phyloP scores from a whole-genome alignment of 2,888 invertebrate species.

The Pecten maximus region DNA sequence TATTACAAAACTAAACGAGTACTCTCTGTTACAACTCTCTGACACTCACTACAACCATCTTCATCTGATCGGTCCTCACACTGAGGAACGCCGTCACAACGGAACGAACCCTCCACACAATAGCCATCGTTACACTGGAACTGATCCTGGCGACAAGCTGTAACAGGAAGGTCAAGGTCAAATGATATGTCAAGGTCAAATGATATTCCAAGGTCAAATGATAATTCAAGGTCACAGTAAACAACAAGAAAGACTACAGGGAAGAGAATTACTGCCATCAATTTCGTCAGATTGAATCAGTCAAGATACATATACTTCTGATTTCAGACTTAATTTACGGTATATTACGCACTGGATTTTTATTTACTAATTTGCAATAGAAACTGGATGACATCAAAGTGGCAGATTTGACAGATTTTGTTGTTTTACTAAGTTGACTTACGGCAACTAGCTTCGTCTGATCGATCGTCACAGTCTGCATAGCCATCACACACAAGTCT shows the following conservation, averaged over 20 bases:
- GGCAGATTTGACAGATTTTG: neutral
- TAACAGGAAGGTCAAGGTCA: neutral
- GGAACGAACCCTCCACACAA: slow-evolving; percentile 64
- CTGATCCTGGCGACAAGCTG: slow-evolving; percentile 65
- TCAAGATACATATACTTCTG: too few species aligned
- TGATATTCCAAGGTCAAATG: too few species aligned
- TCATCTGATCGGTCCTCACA: slow-evolving; percentile 76
- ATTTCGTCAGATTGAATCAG: too few species aligned
- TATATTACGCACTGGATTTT: too few species aligned
- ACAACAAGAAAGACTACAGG: too few species aligned
- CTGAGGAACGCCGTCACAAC: slow-evolving; percentile 72
- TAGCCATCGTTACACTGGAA: slow-evolving; percentile 71
- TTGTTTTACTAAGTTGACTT: slow-evolving; percentile 37
- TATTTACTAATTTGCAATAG: too few species aligned
- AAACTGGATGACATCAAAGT: too few species aligned
- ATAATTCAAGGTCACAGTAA: neutral
- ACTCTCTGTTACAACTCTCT: neutral
- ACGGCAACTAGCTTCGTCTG: slow-evolving; percentile 85
- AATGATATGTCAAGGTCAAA: neutral
- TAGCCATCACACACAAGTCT: slow-evolving; percentile 68
- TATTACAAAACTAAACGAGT: too few species aligned
- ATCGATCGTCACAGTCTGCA: slow-evolving; percentile 63
- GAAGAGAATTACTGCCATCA: too few species aligned
- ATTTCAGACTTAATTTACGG: too few species aligned
- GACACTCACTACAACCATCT: slow-evolving; percentile 90